Percentiles rank a stretch among this genome's conserved stretches.
Evolutionary conservation across 2,797 vertebrate species (phyloP).

Genomic region (Oreonectes daqikongensis): DNA sequence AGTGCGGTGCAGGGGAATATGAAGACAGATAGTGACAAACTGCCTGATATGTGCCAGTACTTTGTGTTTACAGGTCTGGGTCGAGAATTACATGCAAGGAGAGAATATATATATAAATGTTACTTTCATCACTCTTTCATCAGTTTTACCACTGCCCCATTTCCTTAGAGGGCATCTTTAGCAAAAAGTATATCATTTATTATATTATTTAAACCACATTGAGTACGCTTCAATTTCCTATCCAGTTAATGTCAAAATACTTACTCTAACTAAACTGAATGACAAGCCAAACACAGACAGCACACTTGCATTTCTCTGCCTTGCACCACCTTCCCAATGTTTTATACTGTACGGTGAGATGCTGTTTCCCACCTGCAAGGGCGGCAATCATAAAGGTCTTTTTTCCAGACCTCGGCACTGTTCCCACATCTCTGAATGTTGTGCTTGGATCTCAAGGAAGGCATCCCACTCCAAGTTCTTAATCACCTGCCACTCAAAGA

Average conservation of each 20-base stretch:
- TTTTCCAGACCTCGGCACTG: slow-evolving; percentile 11
- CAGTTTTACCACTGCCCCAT: too few species aligned
- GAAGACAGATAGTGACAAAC: slow-evolving; percentile 39
- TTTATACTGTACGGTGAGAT: neutral
- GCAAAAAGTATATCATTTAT: too few species aligned
- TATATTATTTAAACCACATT: too few species aligned
- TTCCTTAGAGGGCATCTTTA: too few species aligned
- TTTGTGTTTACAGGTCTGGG: slow-evolving; percentile 13
- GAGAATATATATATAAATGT: too few species aligned
- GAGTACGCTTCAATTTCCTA: too few species aligned
- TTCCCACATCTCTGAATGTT: slow-evolving; percentile 46
- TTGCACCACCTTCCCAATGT: neutral
- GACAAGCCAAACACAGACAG: neutral
- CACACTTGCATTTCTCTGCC: neutral
- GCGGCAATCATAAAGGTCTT: neutral
- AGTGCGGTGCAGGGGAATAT: slow-evolving; percentile 36
- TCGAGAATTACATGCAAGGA: neutral
- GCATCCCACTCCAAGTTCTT: slow-evolving; percentile 45
- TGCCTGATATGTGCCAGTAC: slow-evolving; percentile 46
- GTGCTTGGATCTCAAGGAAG: slow-evolving; percentile 51
- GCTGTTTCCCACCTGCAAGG: slow-evolving; percentile 16
- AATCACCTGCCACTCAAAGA: slow-evolving; percentile 50
- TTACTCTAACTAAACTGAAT: neutral
- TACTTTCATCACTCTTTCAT: too few species aligned
- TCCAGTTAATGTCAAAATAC: too few species aligned